Conservation (phyloP, 2,797 vertebrate species). For the Hybognathus amarus region DNA sequence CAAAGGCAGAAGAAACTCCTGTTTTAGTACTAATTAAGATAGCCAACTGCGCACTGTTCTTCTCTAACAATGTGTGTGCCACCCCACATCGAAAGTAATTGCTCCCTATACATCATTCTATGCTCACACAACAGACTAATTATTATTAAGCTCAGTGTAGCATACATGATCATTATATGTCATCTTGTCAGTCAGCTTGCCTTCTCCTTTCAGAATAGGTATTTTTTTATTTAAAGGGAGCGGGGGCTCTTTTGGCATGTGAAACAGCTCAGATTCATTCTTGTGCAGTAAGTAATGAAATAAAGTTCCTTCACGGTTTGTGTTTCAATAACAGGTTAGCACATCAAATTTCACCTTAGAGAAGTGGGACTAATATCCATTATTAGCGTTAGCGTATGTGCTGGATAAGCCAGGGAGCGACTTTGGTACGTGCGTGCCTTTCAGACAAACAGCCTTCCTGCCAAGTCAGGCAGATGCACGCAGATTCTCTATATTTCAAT, state of each 20-base stretch:
- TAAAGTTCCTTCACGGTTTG: slow-evolving; percentile 8
- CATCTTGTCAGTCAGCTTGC: not conserved
- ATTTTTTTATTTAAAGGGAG: no score
- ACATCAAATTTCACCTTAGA: slow-evolving; percentile 49
- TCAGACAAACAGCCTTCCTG: slow-evolving; percentile 56
- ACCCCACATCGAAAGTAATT: slow-evolving; percentile 44
- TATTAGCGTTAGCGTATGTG: slow-evolving; percentile 66
- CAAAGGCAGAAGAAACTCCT: slow-evolving; percentile 24
- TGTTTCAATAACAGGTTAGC: slow-evolving; percentile 65
- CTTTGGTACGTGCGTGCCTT: slow-evolving; percentile 54
- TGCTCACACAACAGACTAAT: slow-evolving; percentile 29
- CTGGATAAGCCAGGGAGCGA: slow-evolving; percentile 60
- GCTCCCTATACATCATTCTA: slow-evolving; percentile 34
- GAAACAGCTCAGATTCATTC: not conserved
- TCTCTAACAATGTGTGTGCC: slow-evolving; percentile 29
- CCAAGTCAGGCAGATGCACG: slow-evolving; percentile 64
- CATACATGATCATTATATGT: not conserved
- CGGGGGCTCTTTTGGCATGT: no score
- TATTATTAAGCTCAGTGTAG: slow-evolving; percentile 31
- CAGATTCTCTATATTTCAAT: slow-evolving; percentile 52
- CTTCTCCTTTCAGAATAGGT: not conserved
- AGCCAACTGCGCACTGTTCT: slow-evolving; percentile 13
- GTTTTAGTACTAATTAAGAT: slow-evolving; percentile 47
- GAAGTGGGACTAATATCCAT: slow-evolving; percentile 53
- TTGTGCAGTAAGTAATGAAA: slow-evolving; percentile 24